phyloP scores from a whole-genome alignment of 2,888 invertebrate genomes.

The Cataglyphis rosenhaueri region DNA sequence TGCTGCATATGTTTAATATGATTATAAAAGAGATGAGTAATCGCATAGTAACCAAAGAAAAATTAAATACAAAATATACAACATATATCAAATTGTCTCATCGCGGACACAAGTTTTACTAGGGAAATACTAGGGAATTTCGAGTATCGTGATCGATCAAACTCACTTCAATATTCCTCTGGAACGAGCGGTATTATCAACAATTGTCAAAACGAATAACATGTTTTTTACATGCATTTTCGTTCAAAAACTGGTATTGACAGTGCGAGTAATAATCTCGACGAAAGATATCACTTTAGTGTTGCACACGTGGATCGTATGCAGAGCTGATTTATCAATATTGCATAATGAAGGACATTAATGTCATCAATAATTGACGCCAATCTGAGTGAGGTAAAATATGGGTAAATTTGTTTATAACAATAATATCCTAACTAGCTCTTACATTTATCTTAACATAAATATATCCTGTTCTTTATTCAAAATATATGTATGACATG shows the following conservation, averaged over 20 bases:
- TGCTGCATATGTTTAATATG: not conserved
- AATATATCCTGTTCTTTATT: not conserved
- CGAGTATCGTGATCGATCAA: conserved; percentile 34
- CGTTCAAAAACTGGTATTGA: not conserved
- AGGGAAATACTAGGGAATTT: conserved; percentile 8
- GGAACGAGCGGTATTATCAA: conserved; percentile 18
- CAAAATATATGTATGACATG: not conserved
- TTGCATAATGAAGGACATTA: conserved; percentile 18
- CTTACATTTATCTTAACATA: not conserved
- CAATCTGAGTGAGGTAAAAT: not conserved
- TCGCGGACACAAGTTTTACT: not conserved
- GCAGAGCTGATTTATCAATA: conserved; percentile 33
- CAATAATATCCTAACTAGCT: not conserved
- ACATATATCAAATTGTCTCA: conserved; percentile 14
- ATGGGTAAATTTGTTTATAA: not conserved
- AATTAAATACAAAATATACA: conserved; percentile 26
- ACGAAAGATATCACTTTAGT: conserved; percentile 35
- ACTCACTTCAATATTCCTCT: not conserved
- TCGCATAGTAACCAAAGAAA: not conserved
- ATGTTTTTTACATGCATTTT: conserved; percentile 25
- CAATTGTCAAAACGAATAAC: conserved; percentile 42
- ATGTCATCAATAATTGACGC: conserved; percentile 23
- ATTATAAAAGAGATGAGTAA: conserved; percentile 10
- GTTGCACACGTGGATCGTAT: not conserved
- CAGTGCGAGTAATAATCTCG: conserved; percentile 35